Evolutionary conservation across 2,797 vertebrate species (phyloP).

Genomic region (Paratrypauchen microcephalus): DNA sequence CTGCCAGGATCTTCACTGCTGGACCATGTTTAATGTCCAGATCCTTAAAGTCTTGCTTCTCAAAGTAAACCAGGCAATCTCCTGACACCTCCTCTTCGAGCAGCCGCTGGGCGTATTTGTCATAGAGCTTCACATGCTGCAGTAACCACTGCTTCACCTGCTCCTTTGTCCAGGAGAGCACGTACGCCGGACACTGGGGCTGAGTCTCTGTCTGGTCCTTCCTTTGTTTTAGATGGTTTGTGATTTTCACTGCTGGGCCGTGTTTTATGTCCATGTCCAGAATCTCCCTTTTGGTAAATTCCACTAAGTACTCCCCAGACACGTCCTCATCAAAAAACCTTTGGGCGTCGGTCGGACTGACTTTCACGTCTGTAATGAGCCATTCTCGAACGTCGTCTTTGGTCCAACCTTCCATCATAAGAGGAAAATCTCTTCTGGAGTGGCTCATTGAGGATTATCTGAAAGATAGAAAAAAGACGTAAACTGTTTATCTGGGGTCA

Average conservation of each 20-base stretch:
- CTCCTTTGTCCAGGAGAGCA: slow-evolving; percentile 34
- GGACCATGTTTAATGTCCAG: slow-evolving; percentile 45
- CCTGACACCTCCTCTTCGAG: slow-evolving; percentile 46
- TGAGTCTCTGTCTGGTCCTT: slow-evolving; percentile 9
- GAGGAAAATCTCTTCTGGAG: neutral
- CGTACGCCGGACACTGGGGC: slow-evolving; percentile 18
- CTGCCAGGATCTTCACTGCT: slow-evolving; percentile 38
- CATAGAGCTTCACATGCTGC: slow-evolving; percentile 18
- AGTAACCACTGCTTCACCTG: slow-evolving; percentile 33
- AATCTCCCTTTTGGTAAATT: slow-evolving; percentile 30
- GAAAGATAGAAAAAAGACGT: neutral
- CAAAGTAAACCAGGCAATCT: slow-evolving; percentile 50
- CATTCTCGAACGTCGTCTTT: slow-evolving; percentile 44
- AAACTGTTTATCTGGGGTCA: no score
- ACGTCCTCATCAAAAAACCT: slow-evolving; percentile 44
- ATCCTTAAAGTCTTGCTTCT: slow-evolving; percentile 51
- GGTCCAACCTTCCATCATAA: slow-evolving; percentile 37
- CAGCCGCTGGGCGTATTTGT: slow-evolving; percentile 26
- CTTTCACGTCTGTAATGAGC: slow-evolving; percentile 36
- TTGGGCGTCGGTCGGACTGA: slow-evolving; percentile 32
- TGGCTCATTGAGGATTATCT: slow-evolving; percentile 28
- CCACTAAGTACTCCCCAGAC: slow-evolving; percentile 33
- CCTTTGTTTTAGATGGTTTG: slow-evolving; percentile 21
- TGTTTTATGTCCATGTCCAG: slow-evolving; percentile 52
- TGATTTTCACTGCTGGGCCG: slow-evolving; percentile 63